Conservation (phyloP, 92 coral and sea anemone species). For the Nematostella vectensis region DNA sequence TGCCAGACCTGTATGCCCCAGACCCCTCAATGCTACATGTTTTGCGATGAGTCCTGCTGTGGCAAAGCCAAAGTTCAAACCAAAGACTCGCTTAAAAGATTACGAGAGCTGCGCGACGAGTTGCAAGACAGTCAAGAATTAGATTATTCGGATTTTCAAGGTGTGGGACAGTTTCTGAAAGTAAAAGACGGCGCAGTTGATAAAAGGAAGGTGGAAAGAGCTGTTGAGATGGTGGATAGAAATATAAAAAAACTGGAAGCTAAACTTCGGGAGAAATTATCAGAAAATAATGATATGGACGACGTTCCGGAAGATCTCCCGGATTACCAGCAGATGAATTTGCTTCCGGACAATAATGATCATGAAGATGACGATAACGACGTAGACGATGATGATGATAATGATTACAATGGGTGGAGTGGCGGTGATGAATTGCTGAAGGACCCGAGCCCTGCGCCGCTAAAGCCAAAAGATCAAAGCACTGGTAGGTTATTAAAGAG, state of each 20-base stretch:
- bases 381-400: not conserved
- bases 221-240: conserved; percentile 4
- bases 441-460: too few relatives aligned
- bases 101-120: conserved; percentile 8
- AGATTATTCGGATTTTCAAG: conserved; percentile 7
- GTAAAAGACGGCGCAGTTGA: conserved; percentile 4
- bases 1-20: conserved; percentile 11
- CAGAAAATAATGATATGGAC: not conserved
- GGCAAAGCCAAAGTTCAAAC: conserved; percentile 2
- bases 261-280: conserved; percentile 5
- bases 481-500: too few relatives aligned
- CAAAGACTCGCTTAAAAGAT: conserved; percentile 7
- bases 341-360: not conserved
- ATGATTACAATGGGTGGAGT: not conserved
- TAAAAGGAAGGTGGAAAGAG: conserved; percentile 5
- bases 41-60: conserved; percentile 29
- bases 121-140: conserved; percentile 6
- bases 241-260: conserved; percentile 17
- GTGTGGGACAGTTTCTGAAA: not conserved
- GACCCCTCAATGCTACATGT: conserved; percentile 17
- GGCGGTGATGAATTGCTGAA: too few relatives aligned
- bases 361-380: not conserved
- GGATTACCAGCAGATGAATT: too few relatives aligned
- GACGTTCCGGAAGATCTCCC: not conserved
- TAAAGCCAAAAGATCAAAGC: too few relatives aligned